A percentile compares a stretch with the other conserved stretches of the same genome.
These are phyloP conservation scores for Scomber japonicus DNA, from an alignment of 2,113 vertebrate species.

Conservation along the genomic window DNA sequence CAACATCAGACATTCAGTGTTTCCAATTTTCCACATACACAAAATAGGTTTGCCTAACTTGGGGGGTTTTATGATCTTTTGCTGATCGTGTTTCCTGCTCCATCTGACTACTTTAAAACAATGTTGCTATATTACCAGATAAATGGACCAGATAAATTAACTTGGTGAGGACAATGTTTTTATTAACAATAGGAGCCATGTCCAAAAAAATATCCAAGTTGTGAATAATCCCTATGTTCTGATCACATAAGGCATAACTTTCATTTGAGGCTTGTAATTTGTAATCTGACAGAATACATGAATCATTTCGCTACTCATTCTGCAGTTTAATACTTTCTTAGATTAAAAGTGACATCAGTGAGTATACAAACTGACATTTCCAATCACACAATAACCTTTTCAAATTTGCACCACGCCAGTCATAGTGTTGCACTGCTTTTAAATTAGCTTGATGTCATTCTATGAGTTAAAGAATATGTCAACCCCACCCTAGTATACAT, in stretches of 20 bases:
- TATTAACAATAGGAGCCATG: neutral
- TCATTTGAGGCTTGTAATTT: too few species aligned
- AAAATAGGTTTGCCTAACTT: neutral
- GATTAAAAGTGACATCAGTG: constrained; percentile 61
- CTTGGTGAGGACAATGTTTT: neutral
- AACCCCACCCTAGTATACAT: constrained; percentile 71
- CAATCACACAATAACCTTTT: constrained; percentile 46
- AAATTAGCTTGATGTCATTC: constrained; percentile 77
- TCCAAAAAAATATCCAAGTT: constrained; percentile 10
- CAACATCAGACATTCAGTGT: neutral
- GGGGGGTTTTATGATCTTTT: neutral
- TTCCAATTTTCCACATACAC: neutral
- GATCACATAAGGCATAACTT: constrained; percentile 13
- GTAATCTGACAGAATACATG: constrained; percentile 31
- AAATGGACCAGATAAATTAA: constrained; percentile 9
- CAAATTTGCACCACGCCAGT: constrained; percentile 41
- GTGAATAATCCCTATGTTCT: constrained; percentile 1
- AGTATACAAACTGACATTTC: constrained; percentile 59
- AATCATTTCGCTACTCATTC: constrained; percentile 1
- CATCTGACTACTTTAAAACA: constrained; percentile 4
- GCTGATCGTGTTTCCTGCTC: neutral
- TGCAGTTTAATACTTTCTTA: constrained; percentile 3
- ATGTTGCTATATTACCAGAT: neutral
- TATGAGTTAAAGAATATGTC: constrained; percentile 73
- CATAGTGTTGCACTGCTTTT: constrained; percentile 30